These are phyloP conservation scores for Leucophenga montana DNA, from an alignment of 2,888 invertebrate species.

Conservation along the genomic window DNA sequence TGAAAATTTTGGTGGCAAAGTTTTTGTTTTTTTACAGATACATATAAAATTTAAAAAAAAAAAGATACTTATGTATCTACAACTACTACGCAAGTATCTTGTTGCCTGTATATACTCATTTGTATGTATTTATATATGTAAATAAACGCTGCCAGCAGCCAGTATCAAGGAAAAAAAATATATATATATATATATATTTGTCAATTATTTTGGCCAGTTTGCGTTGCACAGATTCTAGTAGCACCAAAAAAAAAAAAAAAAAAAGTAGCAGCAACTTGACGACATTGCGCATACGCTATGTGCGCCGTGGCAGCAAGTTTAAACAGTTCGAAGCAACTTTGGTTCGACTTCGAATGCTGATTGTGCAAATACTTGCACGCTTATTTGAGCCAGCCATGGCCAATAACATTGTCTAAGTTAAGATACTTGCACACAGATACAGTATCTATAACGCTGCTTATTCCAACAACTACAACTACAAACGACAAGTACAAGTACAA, in stretches of 20 bases:
- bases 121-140: conserved; percentile 14
- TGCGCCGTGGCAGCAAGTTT: too few relatives aligned
- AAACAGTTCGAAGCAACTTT: neutral
- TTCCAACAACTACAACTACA: neutral
- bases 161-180: conserved; percentile 25
- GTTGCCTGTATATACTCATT: conserved; percentile 30
- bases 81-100: too few relatives aligned
- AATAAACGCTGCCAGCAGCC: conserved; percentile 38
- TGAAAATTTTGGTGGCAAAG: neutral
- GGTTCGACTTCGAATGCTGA: too few relatives aligned
- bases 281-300: conserved; percentile 58
- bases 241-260: neutral
- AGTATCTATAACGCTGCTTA: too few relatives aligned
- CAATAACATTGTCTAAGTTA: conserved; percentile 51
- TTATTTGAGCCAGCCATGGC: conserved; percentile 50
- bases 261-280: neutral
- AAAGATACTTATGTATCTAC: too few relatives aligned
- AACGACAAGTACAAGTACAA: neutral
- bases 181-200: neutral
- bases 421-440: neutral
- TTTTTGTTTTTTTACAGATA: too few relatives aligned
- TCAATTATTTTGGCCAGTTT: neutral
- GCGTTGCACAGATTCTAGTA: neutral
- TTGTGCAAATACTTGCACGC: conserved; percentile 49
- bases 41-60: too few relatives aligned